Evolutionary conservation across 92 coral and sea anemone genomes (phyloP).

Genomic region (Epizoanthus scotinus): DNA sequence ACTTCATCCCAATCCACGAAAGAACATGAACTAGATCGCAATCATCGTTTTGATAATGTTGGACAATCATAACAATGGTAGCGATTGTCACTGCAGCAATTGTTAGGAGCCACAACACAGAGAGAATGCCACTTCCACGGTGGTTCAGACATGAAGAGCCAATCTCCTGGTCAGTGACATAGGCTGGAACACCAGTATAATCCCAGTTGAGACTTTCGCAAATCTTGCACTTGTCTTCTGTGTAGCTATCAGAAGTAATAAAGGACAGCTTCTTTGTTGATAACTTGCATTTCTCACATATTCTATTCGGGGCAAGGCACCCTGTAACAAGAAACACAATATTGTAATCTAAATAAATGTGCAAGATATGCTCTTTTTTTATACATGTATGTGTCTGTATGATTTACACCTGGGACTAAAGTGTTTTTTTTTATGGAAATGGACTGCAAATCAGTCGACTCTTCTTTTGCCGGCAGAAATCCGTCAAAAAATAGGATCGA

Average conservation of each 20-base stretch:
- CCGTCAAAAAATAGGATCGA: no score
- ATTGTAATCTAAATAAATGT: neutral
- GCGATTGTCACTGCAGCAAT: constrained; percentile 61
- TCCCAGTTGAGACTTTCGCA: constrained; percentile 85
- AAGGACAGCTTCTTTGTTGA: constrained; percentile 34
- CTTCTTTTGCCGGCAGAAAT: no score
- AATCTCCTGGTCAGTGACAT: constrained; percentile 72
- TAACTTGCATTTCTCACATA: constrained; percentile 61
- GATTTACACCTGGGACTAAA: no score
- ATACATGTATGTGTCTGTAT: no score
- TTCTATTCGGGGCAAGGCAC: constrained; percentile 55
- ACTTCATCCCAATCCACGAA: constrained; percentile 72
- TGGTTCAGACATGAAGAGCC: constrained; percentile 80
- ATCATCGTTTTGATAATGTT: constrained; percentile 32
- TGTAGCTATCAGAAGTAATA: constrained; percentile 20
- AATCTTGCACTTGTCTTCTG: constrained; percentile 60
- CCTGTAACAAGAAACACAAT: constrained; percentile 43
- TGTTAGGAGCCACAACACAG: constrained; percentile 71
- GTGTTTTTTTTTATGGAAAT: no score
- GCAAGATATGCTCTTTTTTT: no score
- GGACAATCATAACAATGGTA: constrained; percentile 44
- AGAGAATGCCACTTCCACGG: constrained; percentile 76
- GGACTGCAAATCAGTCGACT: no score
- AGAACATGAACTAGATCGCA: constrained; percentile 69
- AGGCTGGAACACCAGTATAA: constrained; percentile 68